A percentile compares a stretch with the other conserved stretches of the same genome.
Evolutionary conservation across 2,113 vertebrate species (phyloP).

Genomic region (Catharus fuscescens): DNA sequence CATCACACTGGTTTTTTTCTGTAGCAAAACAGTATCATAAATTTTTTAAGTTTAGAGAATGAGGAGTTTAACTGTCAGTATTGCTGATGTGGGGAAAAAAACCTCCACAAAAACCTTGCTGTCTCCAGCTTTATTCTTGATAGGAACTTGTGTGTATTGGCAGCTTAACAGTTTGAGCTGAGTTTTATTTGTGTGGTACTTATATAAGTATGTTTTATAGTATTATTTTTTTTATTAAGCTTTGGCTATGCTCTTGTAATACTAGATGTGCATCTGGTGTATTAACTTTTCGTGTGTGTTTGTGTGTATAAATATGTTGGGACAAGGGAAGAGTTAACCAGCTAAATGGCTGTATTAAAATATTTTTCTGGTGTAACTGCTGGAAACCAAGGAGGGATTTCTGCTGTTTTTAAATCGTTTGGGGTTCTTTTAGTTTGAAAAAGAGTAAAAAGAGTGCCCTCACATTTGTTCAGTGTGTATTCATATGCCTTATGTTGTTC

Average conservation of each 20-base stretch:
- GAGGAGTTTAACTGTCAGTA: background rate
- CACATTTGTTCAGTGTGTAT: background rate
- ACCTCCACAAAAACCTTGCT: background rate
- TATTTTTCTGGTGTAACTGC: background rate
- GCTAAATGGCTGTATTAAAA: background rate
- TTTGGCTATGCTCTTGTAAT: background rate
- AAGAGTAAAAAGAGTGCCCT: background rate
- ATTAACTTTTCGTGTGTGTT: background rate
- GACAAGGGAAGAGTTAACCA: background rate
- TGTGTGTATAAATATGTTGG: background rate
- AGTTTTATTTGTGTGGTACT: background rate
- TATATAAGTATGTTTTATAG: background rate
- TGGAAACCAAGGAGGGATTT: background rate
- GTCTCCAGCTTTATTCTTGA: background rate
- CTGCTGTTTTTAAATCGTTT: background rate
- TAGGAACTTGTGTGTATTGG: background rate
- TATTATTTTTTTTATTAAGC: background rate
- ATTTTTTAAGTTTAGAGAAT: background rate
- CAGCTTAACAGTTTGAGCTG: background rate
- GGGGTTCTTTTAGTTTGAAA: background rate
- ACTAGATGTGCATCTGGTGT: background rate
- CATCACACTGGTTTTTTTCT: background rate
- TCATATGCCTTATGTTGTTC: background rate
- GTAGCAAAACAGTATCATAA: background rate
- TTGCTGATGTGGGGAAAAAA: background rate